These are phyloP conservation scores for Eublepharis macularius DNA, from an alignment of 2,113 vertebrate species.

Conservation along the genomic window DNA sequence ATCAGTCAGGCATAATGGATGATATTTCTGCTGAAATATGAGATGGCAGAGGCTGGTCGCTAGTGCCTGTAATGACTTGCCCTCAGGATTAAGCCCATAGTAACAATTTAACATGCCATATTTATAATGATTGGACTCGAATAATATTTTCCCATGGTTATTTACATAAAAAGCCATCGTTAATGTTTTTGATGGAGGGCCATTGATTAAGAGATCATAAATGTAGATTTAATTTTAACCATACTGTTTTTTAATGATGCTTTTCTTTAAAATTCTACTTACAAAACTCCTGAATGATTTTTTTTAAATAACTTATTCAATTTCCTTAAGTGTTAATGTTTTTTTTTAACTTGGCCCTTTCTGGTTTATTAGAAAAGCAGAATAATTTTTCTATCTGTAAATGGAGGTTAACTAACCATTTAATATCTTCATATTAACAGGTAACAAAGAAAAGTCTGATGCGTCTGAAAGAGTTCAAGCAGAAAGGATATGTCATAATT, in stretches of 20 bases:
- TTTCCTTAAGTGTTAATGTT: background rate
- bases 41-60: background rate
- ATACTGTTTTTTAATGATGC: background rate
- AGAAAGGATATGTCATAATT: slow-evolving; percentile 32
- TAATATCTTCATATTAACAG: slow-evolving; percentile 55
- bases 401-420: slow-evolving; percentile 22
- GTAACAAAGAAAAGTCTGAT: background rate
- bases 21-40: background rate
- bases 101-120: background rate
- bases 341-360: background rate
- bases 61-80: background rate
- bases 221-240: background rate
- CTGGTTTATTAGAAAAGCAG: background rate
- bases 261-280: no score
- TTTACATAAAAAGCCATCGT: background rate
- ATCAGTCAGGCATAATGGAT: background rate
- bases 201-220: background rate
- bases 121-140: background rate
- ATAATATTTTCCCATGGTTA: background rate
- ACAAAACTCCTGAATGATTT: background rate
- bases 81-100: no score
- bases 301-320: background rate
- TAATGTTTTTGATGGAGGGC: background rate
- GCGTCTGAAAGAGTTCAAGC: slow-evolving; percentile 11
- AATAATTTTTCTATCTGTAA: background rate